These are phyloP conservation scores for Pollimyrus isidori DNA, from an alignment of 2,113 vertebrate species.

Conservation along the genomic window DNA sequence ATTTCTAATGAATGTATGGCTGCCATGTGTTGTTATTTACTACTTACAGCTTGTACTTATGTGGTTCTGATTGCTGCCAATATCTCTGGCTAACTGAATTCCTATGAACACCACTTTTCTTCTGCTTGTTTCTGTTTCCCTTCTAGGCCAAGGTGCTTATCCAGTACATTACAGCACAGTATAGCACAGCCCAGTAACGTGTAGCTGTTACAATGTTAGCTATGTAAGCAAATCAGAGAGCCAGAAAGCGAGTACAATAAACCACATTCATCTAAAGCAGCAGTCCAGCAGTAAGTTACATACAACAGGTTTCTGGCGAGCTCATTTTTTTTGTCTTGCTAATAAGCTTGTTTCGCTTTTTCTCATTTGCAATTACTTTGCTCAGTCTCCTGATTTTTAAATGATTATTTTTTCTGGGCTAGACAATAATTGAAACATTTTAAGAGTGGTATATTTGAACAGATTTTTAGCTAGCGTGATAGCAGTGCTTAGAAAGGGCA, in stretches of 20 bases:
- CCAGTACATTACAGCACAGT: neutral
- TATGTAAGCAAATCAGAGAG: neutral
- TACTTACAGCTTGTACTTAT: too few species aligned
- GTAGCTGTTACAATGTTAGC: neutral
- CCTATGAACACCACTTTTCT: too few species aligned
- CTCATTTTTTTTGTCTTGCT: neutral
- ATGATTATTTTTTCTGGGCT: neutral
- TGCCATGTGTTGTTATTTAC: too few species aligned
- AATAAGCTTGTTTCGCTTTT: neutral
- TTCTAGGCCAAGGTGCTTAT: neutral
- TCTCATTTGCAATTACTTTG: neutral
- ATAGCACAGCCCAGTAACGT: neutral
- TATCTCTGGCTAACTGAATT: too few species aligned
- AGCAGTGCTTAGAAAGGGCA: neutral
- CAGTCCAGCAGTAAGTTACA: neutral
- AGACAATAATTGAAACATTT: neutral
- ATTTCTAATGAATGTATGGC: too few species aligned
- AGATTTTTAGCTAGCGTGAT: neutral
- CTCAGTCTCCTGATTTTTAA: neutral
- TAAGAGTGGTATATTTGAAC: neutral
- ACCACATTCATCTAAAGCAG: neutral
- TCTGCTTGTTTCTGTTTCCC: neutral
- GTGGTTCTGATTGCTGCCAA: too few species aligned
- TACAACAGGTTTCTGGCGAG: neutral
- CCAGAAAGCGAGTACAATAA: neutral